These are phyloP conservation scores for Dufourea novaeangliae DNA, from an alignment of 1,140 invertebrate species.

Conservation along the genomic window DNA sequence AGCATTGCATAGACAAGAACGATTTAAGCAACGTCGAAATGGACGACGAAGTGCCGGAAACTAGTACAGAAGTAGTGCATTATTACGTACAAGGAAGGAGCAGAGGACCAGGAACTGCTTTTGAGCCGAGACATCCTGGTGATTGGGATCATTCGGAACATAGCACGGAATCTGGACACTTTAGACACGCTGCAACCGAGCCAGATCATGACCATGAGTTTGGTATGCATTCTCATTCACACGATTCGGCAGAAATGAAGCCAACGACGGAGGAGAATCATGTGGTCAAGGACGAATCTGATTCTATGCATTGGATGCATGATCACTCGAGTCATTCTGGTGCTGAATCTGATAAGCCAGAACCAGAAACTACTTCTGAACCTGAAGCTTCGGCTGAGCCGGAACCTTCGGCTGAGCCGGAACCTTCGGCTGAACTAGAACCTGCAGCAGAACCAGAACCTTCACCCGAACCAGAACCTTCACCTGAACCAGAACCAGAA, in stretches of 20 bases:
- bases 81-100: conserved; percentile 75
- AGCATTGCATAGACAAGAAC: conserved; percentile 76
- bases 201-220: conserved; percentile 33
- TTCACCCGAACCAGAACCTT: conserved; percentile 64
- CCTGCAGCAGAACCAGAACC: conserved; percentile 48
- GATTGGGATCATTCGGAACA: conserved; percentile 61
- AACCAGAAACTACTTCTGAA: conserved; percentile 58
- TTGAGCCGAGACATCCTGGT: conserved; percentile 73
- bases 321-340: conserved; percentile 23
- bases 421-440: conserved; percentile 62
- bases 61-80: conserved; percentile 51
- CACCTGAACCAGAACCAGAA: conserved; percentile 61
- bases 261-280: conserved; percentile 44
- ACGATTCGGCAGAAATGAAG: conserved; percentile 65
- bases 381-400: conserved; percentile 61
- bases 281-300: not conserved
- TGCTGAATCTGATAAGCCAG: conserved; percentile 53
- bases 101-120: conserved; percentile 77
- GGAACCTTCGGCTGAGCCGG: conserved; percentile 56
- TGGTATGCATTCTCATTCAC: conserved; percentile 34
- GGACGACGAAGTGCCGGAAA: conserved; percentile 48
- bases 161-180: conserved; percentile 9
- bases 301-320: conserved; percentile 1
- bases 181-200: not conserved
- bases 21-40: conserved; percentile 71